These are phyloP conservation scores for Temnothorax longispinosus DNA, from an alignment of 1,140 invertebrate genomes.

Conservation along the genomic window DNA sequence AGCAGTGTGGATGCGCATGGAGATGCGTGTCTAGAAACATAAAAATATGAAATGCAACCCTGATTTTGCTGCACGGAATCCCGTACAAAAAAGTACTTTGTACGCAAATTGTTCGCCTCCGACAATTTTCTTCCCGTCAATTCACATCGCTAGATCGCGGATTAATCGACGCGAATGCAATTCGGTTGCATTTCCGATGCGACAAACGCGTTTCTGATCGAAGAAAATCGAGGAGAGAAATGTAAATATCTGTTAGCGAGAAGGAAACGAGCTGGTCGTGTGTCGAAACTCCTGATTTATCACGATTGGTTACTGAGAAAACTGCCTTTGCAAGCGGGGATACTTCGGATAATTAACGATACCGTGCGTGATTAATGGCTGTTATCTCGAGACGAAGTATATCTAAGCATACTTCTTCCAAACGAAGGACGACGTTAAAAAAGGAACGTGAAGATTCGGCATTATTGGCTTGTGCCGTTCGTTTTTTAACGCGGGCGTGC, in stretches of 20 bases:
- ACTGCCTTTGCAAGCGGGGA: neutral
- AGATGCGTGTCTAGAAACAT: neutral
- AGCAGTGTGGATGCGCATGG: neutral
- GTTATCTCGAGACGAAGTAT: slow-evolving; percentile 18
- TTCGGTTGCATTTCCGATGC: neutral
- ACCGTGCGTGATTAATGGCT: slow-evolving; percentile 15
- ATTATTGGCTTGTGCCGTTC: slow-evolving; percentile 1
- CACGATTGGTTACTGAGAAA: slow-evolving; percentile 1
- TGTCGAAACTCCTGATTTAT: slow-evolving; percentile 4
- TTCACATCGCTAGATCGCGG: slow-evolving; percentile 40
- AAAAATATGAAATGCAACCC: neutral
- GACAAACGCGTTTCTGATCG: neutral
- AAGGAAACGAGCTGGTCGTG: neutral
- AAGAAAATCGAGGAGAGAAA: neutral
- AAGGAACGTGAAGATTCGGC: neutral
- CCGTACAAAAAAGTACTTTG: slow-evolving; percentile 9
- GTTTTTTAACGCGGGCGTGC: neutral
- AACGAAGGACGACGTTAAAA: slow-evolving; percentile 1
- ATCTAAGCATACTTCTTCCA: neutral
- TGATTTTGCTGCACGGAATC: neutral
- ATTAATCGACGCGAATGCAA: neutral
- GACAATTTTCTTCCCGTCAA: neutral
- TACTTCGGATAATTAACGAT: slow-evolving; percentile 41
- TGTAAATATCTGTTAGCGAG: too few species aligned
- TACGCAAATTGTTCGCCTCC: too few species aligned